A percentile compares a stretch with the other conserved stretches of the same genome.
Conservation (phyloP, 2,888 invertebrate species). For the Philonicus albiceps region DNA sequence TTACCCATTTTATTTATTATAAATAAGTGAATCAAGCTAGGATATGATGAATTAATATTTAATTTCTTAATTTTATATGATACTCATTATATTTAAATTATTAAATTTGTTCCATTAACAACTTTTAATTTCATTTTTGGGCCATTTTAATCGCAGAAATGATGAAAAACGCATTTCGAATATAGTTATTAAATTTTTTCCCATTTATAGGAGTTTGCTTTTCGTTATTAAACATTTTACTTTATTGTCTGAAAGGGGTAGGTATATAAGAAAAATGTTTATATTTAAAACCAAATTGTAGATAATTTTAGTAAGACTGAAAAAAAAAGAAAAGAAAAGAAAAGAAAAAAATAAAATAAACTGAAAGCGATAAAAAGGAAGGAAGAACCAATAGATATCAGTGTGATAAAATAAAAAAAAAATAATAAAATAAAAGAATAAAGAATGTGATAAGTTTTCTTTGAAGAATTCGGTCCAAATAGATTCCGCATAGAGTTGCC, state of each 20-base stretch:
- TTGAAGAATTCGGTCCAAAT: neutral
- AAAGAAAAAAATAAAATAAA: too few relatives aligned
- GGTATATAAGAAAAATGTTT: neutral
- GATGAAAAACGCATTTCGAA: neutral
- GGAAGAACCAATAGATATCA: neutral
- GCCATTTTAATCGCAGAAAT: too few relatives aligned
- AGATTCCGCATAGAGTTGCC: slow-evolving; percentile 21
- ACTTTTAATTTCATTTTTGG: too few relatives aligned
- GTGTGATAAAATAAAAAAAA: neutral
- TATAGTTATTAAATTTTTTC: neutral
- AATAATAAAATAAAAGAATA: too few relatives aligned
- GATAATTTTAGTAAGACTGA: slow-evolving; percentile 9
- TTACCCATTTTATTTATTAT: neutral
- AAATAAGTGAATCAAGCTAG: neutral
- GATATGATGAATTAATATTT: neutral
- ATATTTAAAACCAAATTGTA: slow-evolving; percentile 4
- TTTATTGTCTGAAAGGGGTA: neutral
- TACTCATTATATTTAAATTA: neutral
- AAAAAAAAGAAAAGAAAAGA: neutral
- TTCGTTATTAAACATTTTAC: neutral
- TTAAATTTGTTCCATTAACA: neutral
- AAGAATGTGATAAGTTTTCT: neutral
- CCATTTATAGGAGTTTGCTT: neutral
- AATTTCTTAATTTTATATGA: neutral
- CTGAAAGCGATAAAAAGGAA: slow-evolving; percentile 1